Evolutionary conservation across 2,888 invertebrate genomes (phyloP).

Genomic region (Cremastinae sp.): DNA sequence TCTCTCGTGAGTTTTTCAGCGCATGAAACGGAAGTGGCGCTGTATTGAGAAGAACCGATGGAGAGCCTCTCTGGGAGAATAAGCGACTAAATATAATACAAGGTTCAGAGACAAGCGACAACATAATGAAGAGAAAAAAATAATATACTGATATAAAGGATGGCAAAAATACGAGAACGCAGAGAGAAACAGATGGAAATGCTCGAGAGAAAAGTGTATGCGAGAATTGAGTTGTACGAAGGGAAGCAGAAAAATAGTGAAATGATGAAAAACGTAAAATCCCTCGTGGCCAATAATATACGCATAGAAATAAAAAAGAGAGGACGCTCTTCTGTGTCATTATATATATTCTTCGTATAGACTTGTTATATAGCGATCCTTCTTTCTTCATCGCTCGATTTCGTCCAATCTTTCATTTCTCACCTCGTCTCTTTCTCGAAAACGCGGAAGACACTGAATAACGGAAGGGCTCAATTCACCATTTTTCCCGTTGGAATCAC

Average conservation of each 20-base stretch:
- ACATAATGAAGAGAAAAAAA: constrained; percentile 36
- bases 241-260: constrained; percentile 32
- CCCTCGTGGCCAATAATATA: too few relatives aligned
- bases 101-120: not conserved
- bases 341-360: too few relatives aligned
- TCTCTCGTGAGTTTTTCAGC: constrained; percentile 43
- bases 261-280: constrained; percentile 4
- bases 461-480: constrained; percentile 7
- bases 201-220: not conserved
- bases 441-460: not conserved
- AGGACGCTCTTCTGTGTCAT: too few relatives aligned
- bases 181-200: constrained; percentile 51
- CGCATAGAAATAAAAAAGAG: not conserved
- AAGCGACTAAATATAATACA: not conserved
- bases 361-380: not conserved
- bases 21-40: constrained; percentile 58
- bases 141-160: not conserved
- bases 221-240: too few relatives aligned
- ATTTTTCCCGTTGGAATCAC: not conserved
- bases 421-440: constrained; percentile 20
- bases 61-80: not conserved
- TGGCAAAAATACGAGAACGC: constrained; percentile 22
- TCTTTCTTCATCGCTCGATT: constrained; percentile 29
- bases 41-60: not conserved
- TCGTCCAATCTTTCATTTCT: constrained; percentile 22